Evolutionary conservation across 2,888 invertebrate genomes (phyloP), one percentile per base, ranked within the genome.

Genomic region (Abrostola tripartita): DNA sequence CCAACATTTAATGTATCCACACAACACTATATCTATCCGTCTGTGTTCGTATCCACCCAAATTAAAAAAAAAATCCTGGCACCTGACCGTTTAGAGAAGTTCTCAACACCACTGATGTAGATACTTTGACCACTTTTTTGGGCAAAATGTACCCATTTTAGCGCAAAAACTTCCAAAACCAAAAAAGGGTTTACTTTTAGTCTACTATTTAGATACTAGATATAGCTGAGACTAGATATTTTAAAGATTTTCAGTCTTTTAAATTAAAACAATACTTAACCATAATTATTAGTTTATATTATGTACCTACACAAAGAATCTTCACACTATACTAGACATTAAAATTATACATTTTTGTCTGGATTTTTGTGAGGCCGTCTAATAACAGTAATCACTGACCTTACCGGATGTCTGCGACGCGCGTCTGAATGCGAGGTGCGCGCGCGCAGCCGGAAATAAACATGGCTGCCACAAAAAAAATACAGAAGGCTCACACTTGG

Each of bases 71-170:
- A 93, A 92, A 87, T 79, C 71, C 83, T 87, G 89, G 88, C 86
- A 80, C 82, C 85, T 92, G 90, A 90, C 92, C 89, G 87, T 92
- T 88, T 92, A 91, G 93, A 93, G 92, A 88, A 82, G 58, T 67
- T 90, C 93, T 93, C 93, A 91, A 88, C 88, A 82, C 91, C 88
- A 92, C 93, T 92, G 92, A 68, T 81, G 92, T 92, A 93, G 93
- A 89, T 87, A 35, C 67, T 68, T 81, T 65, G 92, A 91, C 85
- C 88, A 87, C 88, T 72, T 85, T 90, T 91, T 90, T 63, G n/a
- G n/a, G n/a, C n/a, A 36, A 40, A 40, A 40, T 10, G 40, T 40
- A 40, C 7, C n/a, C n/a, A n/a, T n/a, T n/a, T n/a, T n/a, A n/a
- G n/a, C n/a, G n/a, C n/a, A n/a, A n/a, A n/a, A n/a, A n/a, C n/a